These are phyloP conservation scores for Troides helena DNA, from an alignment of 2,888 invertebrate species.

Conservation along the genomic window DNA sequence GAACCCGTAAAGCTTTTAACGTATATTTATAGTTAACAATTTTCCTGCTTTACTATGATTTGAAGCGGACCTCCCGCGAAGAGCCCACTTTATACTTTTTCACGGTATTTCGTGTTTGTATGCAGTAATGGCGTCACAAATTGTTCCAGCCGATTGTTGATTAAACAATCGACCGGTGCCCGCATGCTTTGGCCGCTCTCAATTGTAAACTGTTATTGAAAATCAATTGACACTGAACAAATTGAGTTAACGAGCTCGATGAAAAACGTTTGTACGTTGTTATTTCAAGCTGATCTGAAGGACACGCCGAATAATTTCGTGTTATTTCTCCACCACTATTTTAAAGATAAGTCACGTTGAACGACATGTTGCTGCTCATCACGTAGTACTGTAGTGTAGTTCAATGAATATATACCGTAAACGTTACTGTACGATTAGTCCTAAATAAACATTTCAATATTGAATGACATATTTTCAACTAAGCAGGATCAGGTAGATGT, in stretches of 20 bases:
- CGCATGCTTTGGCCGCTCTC: constrained; percentile 68
- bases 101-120: constrained; percentile 56
- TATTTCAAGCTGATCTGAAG: constrained; percentile 22
- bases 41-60: constrained; percentile 43
- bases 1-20: constrained; percentile 36
- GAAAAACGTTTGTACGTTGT: constrained; percentile 45
- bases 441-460: too few species aligned
- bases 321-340: not conserved
- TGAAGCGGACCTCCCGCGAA: constrained; percentile 49
- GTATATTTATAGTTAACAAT: constrained; percentile 41
- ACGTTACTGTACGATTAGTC: too few species aligned
- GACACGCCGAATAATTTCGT: constrained; percentile 7
- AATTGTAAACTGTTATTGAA: constrained; percentile 77
- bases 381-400: constrained; percentile 9
- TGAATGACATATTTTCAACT: too few species aligned
- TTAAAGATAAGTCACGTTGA: constrained; percentile 25
- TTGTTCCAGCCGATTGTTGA: constrained; percentile 62
- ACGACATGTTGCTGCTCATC: constrained; percentile 3
- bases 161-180: constrained; percentile 70
- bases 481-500: too few species aligned
- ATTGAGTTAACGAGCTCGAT: constrained; percentile 57
- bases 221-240: constrained; percentile 72
- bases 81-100: constrained; percentile 41
- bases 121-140: constrained; percentile 53
- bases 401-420: too few species aligned